These are phyloP conservation scores for Clistopyga incitator DNA, from an alignment of 2,888 invertebrate species.

Conservation along the genomic window DNA sequence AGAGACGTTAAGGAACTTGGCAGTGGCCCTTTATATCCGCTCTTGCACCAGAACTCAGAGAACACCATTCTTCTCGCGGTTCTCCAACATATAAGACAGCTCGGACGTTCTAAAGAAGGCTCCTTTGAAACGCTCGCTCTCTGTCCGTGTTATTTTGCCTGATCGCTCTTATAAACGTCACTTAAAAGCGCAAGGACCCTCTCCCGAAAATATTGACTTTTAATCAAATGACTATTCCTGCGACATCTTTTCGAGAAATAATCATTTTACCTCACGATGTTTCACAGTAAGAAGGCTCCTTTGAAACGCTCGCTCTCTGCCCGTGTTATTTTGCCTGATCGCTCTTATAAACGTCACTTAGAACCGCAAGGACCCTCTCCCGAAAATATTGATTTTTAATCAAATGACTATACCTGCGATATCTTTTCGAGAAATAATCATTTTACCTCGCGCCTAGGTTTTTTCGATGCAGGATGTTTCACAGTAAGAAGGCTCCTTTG, in stretches of 20 bases:
- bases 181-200: too few relatives aligned
- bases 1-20: constrained; percentile 15
- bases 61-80: constrained; percentile 9
- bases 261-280: too few relatives aligned
- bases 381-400: too few relatives aligned
- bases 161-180: constrained; percentile 16
- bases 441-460: too few relatives aligned
- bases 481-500: constrained; percentile 13
- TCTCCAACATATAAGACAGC: constrained; percentile 3
- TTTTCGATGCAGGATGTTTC: too few relatives aligned
- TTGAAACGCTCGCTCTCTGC: background rate
- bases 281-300: constrained; percentile 5
- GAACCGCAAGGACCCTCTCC: too few relatives aligned
- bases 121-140: constrained; percentile 2
- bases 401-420: too few relatives aligned
- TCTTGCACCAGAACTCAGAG: background rate
- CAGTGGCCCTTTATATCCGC: background rate
- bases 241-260: too few relatives aligned
- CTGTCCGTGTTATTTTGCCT: constrained; percentile 1
- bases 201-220: too few relatives aligned
- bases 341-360: too few relatives aligned
- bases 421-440: too few relatives aligned
- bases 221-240: too few relatives aligned
- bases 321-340: constrained; percentile 15
- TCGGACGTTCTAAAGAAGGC: background rate